Conservation (phyloP, 1,140 invertebrate species). For the Anastrepha obliqua region DNA sequence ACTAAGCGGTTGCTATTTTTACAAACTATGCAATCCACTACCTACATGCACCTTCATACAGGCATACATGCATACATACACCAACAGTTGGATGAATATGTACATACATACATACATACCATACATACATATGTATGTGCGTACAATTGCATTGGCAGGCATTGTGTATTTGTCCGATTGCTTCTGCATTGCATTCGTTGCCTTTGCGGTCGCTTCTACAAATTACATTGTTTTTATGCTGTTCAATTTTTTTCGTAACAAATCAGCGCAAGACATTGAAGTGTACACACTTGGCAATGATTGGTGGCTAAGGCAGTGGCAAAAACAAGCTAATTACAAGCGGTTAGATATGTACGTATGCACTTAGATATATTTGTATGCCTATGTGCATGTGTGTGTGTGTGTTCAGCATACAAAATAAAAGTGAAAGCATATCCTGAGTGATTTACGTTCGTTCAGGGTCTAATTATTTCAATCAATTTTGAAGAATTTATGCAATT, state of each 20-base stretch:
- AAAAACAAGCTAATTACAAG: conserved; percentile 22
- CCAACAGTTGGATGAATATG: background rate
- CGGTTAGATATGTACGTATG: background rate
- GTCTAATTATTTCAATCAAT: background rate
- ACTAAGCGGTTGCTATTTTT: conserved; percentile 23
- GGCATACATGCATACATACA: background rate
- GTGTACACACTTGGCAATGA: conserved; percentile 48
- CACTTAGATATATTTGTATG: background rate
- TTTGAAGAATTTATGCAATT: background rate
- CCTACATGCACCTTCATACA: background rate
- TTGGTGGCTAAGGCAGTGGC: conserved; percentile 51
- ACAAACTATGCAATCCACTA: background rate
- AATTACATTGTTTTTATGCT: conserved; percentile 19
- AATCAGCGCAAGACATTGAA: conserved; percentile 48
- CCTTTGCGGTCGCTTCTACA: conserved; percentile 52
- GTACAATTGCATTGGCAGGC: background rate
- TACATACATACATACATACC: background rate
- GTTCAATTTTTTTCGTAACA: background rate
- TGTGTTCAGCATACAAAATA: background rate
- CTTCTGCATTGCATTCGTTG: background rate
- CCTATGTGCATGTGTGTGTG: background rate
- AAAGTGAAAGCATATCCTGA: background rate
- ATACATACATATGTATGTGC: background rate
- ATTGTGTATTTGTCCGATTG: background rate
- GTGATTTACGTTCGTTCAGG: background rate